These are phyloP conservation scores for Cyprinodon brontotheroides DNA, from an alignment of 2,113 vertebrate species.

Conservation along the genomic window DNA sequence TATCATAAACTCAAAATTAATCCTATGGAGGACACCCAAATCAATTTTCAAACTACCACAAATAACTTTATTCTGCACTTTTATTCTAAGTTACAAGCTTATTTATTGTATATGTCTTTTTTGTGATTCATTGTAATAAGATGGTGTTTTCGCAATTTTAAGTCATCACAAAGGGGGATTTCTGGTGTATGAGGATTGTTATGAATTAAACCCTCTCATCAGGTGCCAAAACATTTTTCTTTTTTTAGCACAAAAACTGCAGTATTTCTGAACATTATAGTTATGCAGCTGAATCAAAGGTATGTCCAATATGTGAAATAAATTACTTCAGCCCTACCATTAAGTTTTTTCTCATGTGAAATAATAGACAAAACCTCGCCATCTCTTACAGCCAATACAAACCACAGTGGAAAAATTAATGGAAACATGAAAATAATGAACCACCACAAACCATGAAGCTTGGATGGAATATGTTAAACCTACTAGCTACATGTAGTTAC, in stretches of 20 bases:
- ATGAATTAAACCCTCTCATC: no score
- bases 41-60: no score
- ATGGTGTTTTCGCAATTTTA: no score
- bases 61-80: no score
- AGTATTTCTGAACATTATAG: not conserved
- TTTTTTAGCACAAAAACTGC: not conserved
- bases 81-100: not conserved
- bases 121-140: no score
- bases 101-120: no score
- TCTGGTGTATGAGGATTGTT: no score
- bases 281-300: not conserved
- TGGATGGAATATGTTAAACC: not conserved
- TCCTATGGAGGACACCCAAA: no score
- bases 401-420: conserved; percentile 4
- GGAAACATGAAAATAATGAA: not conserved
- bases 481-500: not conserved
- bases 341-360: not conserved
- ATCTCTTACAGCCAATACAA: not conserved
- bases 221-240: not conserved
- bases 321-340: not conserved
- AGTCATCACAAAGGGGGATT: no score
- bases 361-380: not conserved
- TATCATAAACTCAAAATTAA: no score
- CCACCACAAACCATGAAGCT: not conserved
- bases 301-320: not conserved